phyloP scores from a whole-genome alignment of 2,113 vertebrate species.

The Pelecanoides urinatrix region DNA sequence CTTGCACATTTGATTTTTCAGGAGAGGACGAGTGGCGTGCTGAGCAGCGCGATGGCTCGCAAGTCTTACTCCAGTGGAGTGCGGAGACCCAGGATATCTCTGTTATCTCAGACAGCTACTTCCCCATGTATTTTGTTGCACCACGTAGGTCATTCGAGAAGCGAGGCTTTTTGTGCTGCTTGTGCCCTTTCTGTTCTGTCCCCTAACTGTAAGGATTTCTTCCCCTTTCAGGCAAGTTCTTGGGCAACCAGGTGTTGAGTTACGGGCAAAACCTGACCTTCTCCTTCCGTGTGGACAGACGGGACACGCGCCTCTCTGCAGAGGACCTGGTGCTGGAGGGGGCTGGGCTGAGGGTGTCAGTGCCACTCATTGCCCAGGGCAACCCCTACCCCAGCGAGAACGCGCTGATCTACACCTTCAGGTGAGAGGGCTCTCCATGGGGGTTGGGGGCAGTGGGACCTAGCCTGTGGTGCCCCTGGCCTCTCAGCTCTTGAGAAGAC shows the following conservation, averaged over 20 bases:
- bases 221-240: constrained; percentile 82
- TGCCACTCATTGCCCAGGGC: constrained; percentile 94
- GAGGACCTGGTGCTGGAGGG: constrained; percentile 95
- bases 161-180: background rate
- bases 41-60: constrained; percentile 84
- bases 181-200: background rate
- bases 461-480: background rate
- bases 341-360: constrained; percentile 80
- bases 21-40: constrained; percentile 87
- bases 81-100: constrained; percentile 81
- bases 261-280: constrained; percentile 93
- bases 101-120: constrained; percentile 90
- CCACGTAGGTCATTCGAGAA: constrained; percentile 78
- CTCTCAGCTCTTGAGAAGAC: background rate
- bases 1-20: background rate
- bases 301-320: constrained; percentile 89
- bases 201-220: background rate
- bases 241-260: constrained; percentile 91
- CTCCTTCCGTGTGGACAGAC: constrained; percentile 87
- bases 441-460: background rate
- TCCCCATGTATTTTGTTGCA: constrained; percentile 92
- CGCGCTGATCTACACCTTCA: constrained; percentile 84
- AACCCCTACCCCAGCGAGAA: constrained; percentile 92
- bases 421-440: constrained; percentile 67
- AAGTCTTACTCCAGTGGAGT: constrained; percentile 83